phyloP scores from a whole-genome alignment of 2,113 vertebrate genomes.

The Perognathus longimembris region DNA sequence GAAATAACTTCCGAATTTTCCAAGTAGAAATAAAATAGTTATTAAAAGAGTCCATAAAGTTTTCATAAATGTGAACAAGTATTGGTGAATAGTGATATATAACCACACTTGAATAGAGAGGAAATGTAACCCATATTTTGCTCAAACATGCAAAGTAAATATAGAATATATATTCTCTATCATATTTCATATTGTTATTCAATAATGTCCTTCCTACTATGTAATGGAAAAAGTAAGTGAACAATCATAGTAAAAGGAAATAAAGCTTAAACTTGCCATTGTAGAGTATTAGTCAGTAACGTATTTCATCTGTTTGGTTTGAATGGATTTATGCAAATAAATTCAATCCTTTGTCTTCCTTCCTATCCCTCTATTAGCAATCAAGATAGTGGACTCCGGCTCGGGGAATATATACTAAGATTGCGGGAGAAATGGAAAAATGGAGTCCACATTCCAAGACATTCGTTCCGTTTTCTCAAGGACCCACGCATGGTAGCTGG shows the following conservation, averaged over 20 bases:
- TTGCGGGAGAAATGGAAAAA: neutral
- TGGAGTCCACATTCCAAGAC: neutral
- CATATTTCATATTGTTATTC: neutral
- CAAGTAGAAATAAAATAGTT: neutral
- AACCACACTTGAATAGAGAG: neutral
- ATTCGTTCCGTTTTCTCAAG: neutral
- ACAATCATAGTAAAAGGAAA: neutral
- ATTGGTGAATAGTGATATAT: neutral
- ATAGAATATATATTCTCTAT: neutral
- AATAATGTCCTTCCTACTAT: neutral
- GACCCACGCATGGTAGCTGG: neutral
- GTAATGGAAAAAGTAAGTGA: neutral
- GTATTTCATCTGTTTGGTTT: neutral
- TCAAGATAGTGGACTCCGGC: too few relatives aligned
- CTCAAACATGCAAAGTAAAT: neutral
- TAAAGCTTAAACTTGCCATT: neutral
- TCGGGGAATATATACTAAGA: neutral
- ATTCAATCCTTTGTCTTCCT: neutral
- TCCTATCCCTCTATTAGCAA: neutral
- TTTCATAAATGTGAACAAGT: too few relatives aligned
- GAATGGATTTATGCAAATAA: neutral
- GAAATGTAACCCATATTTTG: neutral
- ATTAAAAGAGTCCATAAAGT: neutral
- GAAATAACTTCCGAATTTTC: neutral
- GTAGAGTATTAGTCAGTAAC: neutral